Base-by-base conservation (phyloP, 2,888 invertebrate species). In the Cetonia aurata region DNA sequence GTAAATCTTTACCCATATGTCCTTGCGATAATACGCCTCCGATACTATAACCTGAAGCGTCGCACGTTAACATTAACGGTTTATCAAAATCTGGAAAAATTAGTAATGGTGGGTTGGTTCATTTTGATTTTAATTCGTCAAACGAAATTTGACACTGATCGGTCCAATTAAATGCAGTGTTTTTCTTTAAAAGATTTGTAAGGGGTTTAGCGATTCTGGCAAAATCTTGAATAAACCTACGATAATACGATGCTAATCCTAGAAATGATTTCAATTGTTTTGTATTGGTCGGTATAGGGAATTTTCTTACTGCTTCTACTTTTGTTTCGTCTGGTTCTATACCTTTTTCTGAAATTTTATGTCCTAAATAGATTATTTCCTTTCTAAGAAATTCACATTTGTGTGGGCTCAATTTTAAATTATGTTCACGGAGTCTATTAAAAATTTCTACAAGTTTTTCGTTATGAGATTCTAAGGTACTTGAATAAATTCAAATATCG, bases 141-240 rank as follows among this genome's bases (percentile, higher is more conserved):
- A 70, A 70, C 2, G 66, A 6, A 8, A 19, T 33, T 57, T 66
- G 19, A 4, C 13, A 46, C 12, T 66, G 12, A 15, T 46, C 8
- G 13, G 55, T 31, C 56, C 65, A 67, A 12, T 25, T 3, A n/a
- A 56, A 70, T 10, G 67, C 59, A 12, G 1, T 37, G 37, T 37
- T 37, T 37, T 6, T 9, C 10, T 71, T 71, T 59, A 71, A 44
- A 3, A 71, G 12, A 55, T 42, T 12, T 25, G 78, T 78, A 25
- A 80, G 44, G 0, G 79, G 78, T 69, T 52, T 56, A 12, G 70
- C 70, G 9, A 62, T 69, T 2, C n/a, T 65, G 0, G 65, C 48
- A 42, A 53, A 69, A 15, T 69, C 52, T 6, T 62, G 12, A n/a
- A 69, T 69, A 42, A 65, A 69, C 33, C 41, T 48, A 13, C 65